phyloP scores from a whole-genome alignment of 2,113 vertebrate species.

The Smithornis capensis region DNA sequence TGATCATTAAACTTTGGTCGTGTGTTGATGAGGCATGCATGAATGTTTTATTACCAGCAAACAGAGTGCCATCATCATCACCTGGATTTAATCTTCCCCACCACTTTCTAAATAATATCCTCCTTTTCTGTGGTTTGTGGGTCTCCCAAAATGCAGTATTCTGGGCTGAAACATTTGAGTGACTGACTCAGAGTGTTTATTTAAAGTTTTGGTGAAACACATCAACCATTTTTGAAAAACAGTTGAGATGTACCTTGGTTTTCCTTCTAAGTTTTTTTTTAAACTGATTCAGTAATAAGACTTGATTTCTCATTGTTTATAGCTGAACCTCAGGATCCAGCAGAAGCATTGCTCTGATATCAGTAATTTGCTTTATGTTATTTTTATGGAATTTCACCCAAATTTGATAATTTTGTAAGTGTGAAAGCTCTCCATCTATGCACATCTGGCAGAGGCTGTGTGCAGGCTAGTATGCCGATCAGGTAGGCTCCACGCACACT shows the following conservation, averaged over 20 bases:
- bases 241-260: background rate
- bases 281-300: background rate
- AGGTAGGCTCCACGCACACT: background rate
- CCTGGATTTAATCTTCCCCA: slow-evolving; percentile 7
- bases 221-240: background rate
- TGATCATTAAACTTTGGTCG: background rate
- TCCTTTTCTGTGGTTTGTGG: background rate
- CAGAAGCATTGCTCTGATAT: background rate
- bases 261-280: background rate
- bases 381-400: background rate
- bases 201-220: background rate
- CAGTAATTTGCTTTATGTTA: background rate
- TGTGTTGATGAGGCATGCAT: background rate
- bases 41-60: background rate
- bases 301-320: background rate
- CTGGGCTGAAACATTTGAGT: background rate
- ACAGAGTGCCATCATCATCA: background rate
- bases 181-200: slow-evolving; percentile 20
- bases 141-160: slow-evolving; percentile 3
- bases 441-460: accelerated
- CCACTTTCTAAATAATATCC: background rate
- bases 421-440: background rate
- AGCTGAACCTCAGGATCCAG: background rate
- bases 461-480: accelerated
- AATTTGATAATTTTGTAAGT: background rate